Percentiles rank a stretch among this genome's conserved stretches.
phyloP scores from a whole-genome alignment of 2,113 vertebrate species.

The Macquaria ambigua region DNA sequence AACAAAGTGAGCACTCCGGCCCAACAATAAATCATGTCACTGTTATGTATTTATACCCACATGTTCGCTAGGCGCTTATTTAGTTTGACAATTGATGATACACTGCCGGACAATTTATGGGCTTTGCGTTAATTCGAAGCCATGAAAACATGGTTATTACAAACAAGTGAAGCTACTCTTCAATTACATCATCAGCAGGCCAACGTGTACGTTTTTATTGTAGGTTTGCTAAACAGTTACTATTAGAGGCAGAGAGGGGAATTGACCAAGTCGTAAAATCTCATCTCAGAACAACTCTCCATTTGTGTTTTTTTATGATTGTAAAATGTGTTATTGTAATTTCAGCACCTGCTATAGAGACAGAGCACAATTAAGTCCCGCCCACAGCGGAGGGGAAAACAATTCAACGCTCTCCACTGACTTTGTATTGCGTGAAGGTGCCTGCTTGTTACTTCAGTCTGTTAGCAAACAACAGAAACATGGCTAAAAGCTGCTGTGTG shows the following conservation, averaged over 20 bases:
- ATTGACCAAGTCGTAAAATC: constrained; percentile 9
- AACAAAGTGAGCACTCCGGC: constrained; percentile 74
- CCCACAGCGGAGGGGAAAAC: too few species aligned
- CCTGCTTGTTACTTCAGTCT: too few species aligned
- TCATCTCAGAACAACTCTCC: constrained; percentile 17
- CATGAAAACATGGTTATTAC: constrained; percentile 66
- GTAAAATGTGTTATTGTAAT: not conserved
- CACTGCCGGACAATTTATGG: constrained; percentile 66
- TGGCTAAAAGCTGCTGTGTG: too few species aligned
- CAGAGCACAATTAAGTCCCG: too few species aligned
- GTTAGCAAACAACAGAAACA: too few species aligned
- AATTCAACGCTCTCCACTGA: too few species aligned
- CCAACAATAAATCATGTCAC: constrained; percentile 79
- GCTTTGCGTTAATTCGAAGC: constrained; percentile 68
- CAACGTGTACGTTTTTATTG: constrained; percentile 50
- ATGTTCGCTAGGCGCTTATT: constrained; percentile 71
- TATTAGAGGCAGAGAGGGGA: constrained; percentile 37
- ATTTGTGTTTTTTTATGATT: not conserved
- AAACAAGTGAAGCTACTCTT: constrained; percentile 63
- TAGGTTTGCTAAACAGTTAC: constrained; percentile 33
- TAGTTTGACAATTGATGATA: constrained; percentile 76
- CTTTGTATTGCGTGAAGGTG: too few species aligned
- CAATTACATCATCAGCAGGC: constrained; percentile 66
- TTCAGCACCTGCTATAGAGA: not conserved
- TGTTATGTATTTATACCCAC: constrained; percentile 80